Conservation (phyloP, 2,113 vertebrate genomes). For the Tautogolabrus adspersus region DNA sequence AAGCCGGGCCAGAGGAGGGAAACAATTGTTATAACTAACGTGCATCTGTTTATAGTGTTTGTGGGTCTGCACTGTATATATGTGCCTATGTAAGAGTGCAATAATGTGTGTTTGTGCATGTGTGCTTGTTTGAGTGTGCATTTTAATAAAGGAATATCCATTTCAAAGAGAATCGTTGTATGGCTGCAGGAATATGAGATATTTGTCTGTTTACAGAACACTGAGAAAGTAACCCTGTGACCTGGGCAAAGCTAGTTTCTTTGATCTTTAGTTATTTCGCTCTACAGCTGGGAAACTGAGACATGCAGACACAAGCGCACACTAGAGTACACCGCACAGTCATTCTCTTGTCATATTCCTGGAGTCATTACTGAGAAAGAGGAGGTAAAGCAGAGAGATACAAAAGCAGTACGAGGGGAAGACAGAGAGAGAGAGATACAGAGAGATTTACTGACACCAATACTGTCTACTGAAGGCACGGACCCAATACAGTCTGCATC, state of each 20-base stretch:
- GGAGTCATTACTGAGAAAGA: conserved; percentile 41
- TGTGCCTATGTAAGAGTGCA: not conserved
- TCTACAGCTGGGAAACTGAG: conserved; percentile 30
- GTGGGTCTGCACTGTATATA: not conserved
- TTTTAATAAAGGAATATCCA: conserved; percentile 67
- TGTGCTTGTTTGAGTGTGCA: conserved; percentile 31
- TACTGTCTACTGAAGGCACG: conserved; percentile 29
- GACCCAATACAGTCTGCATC: conserved; percentile 14
- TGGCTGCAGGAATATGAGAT: conserved; percentile 31
- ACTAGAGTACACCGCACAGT: conserved; percentile 9
- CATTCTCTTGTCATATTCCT: conserved; percentile 43
- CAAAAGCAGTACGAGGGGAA: not conserved
- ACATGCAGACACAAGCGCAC: conserved; percentile 45
- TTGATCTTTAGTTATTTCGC: conserved; percentile 70
- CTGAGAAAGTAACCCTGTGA: conserved; percentile 52
- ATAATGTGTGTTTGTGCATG: not conserved
- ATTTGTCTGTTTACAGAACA: conserved; percentile 58
- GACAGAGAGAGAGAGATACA: conserved; percentile 19
- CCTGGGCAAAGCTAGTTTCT: conserved; percentile 52
- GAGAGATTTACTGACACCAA: conserved; percentile 5
- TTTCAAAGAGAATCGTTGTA: conserved; percentile 70
- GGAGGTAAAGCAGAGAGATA: conserved; percentile 16
- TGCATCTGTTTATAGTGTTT: conserved; percentile 4
- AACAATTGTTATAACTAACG: conserved; percentile 29
- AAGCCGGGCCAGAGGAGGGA: conserved; percentile 13